A percentile compares a stretch with the other conserved stretches of the same genome.
phyloP scores from a whole-genome alignment of 2,113 vertebrate species.

The Ia io region DNA sequence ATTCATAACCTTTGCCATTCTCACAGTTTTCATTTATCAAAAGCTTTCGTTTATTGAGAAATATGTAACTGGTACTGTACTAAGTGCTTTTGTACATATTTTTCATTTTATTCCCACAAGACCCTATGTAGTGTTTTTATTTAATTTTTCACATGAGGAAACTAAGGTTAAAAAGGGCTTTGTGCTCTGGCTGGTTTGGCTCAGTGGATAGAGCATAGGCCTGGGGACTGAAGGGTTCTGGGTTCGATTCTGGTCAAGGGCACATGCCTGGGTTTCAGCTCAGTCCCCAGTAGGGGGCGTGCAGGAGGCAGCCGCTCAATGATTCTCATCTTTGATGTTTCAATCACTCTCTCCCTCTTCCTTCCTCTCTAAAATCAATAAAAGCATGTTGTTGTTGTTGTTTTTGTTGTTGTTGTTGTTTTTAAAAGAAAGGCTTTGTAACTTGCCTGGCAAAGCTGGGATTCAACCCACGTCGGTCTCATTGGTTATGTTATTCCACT shows the following conservation, averaged over 20 bases:
- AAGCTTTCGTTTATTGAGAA: neutral
- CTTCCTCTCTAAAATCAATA: no score
- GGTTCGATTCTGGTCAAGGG: no score
- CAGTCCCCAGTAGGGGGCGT: no score
- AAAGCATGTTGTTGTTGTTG: no score
- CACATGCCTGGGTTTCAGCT: no score
- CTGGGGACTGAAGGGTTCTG: no score
- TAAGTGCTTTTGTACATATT: neutral
- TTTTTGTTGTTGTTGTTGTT: no score
- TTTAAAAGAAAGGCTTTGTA: neutral
- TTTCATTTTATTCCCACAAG: neutral
- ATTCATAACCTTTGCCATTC: neutral
- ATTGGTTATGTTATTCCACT: neutral
- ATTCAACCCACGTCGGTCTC: neutral
- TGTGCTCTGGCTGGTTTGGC: neutral
- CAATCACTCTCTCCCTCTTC: no score
- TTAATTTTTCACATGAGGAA: neutral
- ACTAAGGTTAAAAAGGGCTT: neutral
- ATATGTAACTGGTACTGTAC: neutral
- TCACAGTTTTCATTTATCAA: neutral
- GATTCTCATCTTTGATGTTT: no score
- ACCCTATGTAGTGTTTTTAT: neutral
- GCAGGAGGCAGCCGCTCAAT: no score
- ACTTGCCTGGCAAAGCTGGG: neutral
- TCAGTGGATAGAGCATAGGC: no score